Evolutionary conservation across 2,888 invertebrate genomes (phyloP).

Genomic region (Acronicta psi): DNA sequence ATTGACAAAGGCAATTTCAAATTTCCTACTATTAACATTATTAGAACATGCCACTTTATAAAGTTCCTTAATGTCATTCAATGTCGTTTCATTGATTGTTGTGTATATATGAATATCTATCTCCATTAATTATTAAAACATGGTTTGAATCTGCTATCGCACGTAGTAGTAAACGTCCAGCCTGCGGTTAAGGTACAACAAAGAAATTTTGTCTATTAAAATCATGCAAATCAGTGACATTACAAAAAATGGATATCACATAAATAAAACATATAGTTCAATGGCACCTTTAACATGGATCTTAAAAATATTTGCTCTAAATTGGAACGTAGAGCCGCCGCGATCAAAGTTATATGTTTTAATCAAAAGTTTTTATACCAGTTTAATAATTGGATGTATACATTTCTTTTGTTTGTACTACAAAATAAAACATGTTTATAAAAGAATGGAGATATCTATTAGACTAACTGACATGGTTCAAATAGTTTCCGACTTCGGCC

Average conservation of each 20-base stretch:
- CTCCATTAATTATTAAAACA: slow-evolving; percentile 22
- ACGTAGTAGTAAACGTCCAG: not conserved
- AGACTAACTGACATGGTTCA: slow-evolving; percentile 72
- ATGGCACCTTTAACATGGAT: slow-evolving; percentile 63
- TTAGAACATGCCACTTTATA: slow-evolving; percentile 41
- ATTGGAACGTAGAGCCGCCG: slow-evolving; percentile 51
- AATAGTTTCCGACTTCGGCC: slow-evolving; percentile 70
- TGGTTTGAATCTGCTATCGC: slow-evolving; percentile 8
- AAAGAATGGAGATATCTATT: slow-evolving; percentile 63
- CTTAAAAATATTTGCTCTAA: slow-evolving; percentile 69
- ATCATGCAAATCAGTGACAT: slow-evolving; percentile 45
- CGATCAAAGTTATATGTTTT: slow-evolving; percentile 34
- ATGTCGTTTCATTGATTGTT: slow-evolving; percentile 39
- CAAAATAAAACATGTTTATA: slow-evolving; percentile 65
- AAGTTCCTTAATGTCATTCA: slow-evolving; percentile 31
- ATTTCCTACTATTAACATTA: slow-evolving; percentile 31
- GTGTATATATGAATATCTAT: slow-evolving; percentile 19
- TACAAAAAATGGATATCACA: slow-evolving; percentile 15
- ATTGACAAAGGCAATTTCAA: slow-evolving; percentile 9
- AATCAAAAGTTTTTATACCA: slow-evolving; percentile 47
- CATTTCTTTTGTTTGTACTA: slow-evolving; percentile 64
- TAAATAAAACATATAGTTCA: slow-evolving; percentile 47
- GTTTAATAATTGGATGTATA: slow-evolving; percentile 57
- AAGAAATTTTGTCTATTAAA: not conserved
- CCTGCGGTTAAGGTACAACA: slow-evolving; percentile 9